A percentile compares a stretch with the other conserved stretches of the same genome.
Evolutionary conservation across 2,113 vertebrate species (phyloP).

Genomic region (Glaucidium brasilianum): DNA sequence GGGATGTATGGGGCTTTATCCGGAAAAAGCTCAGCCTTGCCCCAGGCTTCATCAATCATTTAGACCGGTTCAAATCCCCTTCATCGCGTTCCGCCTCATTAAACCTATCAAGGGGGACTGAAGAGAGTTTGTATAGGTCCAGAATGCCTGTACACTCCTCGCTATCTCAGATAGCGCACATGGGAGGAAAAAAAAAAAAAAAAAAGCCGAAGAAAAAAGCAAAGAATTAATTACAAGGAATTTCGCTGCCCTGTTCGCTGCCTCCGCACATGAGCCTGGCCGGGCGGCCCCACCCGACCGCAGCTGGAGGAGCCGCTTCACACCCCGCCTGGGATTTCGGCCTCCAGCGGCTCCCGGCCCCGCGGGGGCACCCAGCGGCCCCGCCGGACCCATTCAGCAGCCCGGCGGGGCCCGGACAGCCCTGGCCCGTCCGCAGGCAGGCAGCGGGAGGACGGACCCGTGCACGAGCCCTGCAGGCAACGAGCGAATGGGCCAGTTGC

Average conservation of each 20-base stretch:
- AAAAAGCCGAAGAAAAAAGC: background rate
- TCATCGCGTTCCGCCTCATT: constrained; percentile 89
- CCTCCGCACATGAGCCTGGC: background rate
- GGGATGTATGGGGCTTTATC: constrained; percentile 93
- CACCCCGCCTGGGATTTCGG: background rate
- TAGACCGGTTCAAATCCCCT: constrained; percentile 88
- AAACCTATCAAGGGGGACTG: constrained; percentile 82
- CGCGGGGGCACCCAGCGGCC: no score
- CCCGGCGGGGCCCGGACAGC: background rate
- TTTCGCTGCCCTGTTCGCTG: background rate
- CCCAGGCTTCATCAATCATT: constrained; percentile 99
- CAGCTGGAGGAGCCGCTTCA: background rate
- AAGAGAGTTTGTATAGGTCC: constrained; percentile 64
- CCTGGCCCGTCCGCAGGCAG: background rate
- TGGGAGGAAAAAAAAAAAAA: background rate
- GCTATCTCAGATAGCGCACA: background rate
- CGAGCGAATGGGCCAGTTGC: background rate
- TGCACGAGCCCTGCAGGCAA: background rate
- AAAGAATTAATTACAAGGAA: background rate
- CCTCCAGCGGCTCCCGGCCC: background rate
- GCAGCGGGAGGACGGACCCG: background rate
- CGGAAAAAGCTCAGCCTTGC: constrained; percentile 90
- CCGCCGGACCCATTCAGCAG: background rate
- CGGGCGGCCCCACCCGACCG: background rate
- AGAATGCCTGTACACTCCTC: constrained; percentile 74